Evolutionary conservation across 2,888 invertebrate genomes (phyloP).

Genomic region (Notodonta dromedarius): DNA sequence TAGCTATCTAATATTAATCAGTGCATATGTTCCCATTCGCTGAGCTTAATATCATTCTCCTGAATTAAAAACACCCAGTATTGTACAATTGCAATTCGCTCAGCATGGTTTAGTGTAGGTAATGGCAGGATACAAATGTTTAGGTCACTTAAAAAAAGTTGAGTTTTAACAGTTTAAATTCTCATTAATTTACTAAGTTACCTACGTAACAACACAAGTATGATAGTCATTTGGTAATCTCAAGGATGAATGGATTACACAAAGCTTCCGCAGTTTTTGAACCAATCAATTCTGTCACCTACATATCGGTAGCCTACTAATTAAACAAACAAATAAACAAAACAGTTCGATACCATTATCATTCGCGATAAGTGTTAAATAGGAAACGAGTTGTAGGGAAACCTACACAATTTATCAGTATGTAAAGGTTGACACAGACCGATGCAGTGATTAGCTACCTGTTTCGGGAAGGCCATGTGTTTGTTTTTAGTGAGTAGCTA

Average conservation of each 20-base stretch:
- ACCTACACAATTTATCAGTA: neutral
- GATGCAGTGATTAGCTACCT: neutral
- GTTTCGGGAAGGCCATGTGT: neutral
- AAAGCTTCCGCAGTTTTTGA: neutral
- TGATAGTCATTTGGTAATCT: neutral
- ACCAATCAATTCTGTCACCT: neutral
- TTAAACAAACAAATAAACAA: slow-evolving; percentile 7
- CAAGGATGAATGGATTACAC: neutral
- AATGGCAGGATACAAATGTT: too few species aligned
- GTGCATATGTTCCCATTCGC: too few species aligned
- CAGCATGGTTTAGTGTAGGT: too few species aligned
- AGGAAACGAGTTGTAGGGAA: neutral
- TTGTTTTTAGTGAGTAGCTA: too few species aligned
- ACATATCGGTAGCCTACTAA: neutral
- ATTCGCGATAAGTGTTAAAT: neutral
- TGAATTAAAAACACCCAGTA: too few species aligned
- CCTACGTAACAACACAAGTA: too few species aligned
- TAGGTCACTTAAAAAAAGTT: too few species aligned
- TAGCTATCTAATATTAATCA: too few species aligned
- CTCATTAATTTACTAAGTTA: too few species aligned
- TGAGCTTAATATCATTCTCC: too few species aligned
- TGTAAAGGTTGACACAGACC: neutral
- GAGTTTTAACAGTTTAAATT: too few species aligned
- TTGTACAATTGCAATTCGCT: too few species aligned
- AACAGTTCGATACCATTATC: neutral